These are phyloP conservation scores for Tringa solitaria DNA, from an alignment of 2,113 vertebrate genomes.

Conservation along the genomic window DNA sequence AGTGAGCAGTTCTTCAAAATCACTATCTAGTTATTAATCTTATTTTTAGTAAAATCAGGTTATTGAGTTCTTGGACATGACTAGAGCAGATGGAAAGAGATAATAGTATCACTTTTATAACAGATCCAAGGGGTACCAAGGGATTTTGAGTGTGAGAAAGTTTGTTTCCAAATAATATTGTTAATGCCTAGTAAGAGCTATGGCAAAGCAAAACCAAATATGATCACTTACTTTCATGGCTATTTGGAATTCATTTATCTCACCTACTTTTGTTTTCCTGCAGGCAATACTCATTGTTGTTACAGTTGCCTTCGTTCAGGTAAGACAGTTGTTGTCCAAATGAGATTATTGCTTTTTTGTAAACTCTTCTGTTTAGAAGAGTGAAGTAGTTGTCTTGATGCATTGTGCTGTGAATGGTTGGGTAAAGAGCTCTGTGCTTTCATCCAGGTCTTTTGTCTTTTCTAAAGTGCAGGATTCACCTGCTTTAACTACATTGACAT, in stretches of 20 bases:
- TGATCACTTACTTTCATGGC: background rate
- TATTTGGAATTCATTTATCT: background rate
- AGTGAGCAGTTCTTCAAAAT: background rate
- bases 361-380: background rate
- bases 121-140: rapidly evolving
- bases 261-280: background rate
- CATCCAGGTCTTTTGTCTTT: background rate
- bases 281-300: constrained; percentile 98
- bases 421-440: background rate
- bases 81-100: background rate
- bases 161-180: background rate
- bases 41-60: background rate
- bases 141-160: background rate
- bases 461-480: background rate
- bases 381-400: background rate
- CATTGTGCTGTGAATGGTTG: background rate
- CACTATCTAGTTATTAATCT: background rate
- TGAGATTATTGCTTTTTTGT: background rate
- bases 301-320: constrained; percentile 98
- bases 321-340: constrained; percentile 58
- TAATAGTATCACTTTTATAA: background rate
- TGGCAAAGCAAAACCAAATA: background rate
- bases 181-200: background rate
- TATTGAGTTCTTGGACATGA: background rate
- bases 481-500: background rate